Base-by-base conservation (phyloP, 2,888 invertebrate species). In the Eupithecia dodoneata region DNA sequence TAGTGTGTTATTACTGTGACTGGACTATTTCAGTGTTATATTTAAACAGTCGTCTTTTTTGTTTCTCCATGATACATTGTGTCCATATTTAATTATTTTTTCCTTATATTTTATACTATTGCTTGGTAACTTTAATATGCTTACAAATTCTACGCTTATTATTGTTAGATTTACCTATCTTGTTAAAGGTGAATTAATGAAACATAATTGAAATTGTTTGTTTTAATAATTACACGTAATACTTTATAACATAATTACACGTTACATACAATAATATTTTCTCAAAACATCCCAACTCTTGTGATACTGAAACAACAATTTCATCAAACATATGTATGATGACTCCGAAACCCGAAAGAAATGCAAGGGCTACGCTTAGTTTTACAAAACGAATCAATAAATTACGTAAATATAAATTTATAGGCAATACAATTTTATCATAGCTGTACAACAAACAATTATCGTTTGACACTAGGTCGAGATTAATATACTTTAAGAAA, bases 221-320 rank as follows among this genome's bases (percentile, higher is more conserved):
- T 94, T 95, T 95, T 94, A 94, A 94, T 95, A 94, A 93, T 95
- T 94, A 94, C 93, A 94, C 90, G 90, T 95, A 94, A 94, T 95
- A 94, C 93, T 94, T 94, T 91, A 93, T 94, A 95, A 95, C 94
- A 94, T 94, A 94, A 94, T 95, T 94, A 95, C 94, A 95, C 91
- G 85, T 90, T 94, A 94, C 92, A 93, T 94, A 94, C 93, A 94
- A 94, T 94, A 93, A 94, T 93, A 94, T 93, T 94, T 94, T 94
- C 92, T 92, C 92, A 92, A 92, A 92, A 92, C 92, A 92, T 92
- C 92, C 91, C 91, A 94, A 93, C 93, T 92, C 91, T 92, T 89
- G 90, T 89, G 92, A 92, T 90, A 85, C 89, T 74, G 91, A 86
- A 90, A 92, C 92, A 94, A 94, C 92, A 89, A 91, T 90, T 89